Conservation (phyloP, 1,140 invertebrate species). For the Macrocentrus cingulum region DNA sequence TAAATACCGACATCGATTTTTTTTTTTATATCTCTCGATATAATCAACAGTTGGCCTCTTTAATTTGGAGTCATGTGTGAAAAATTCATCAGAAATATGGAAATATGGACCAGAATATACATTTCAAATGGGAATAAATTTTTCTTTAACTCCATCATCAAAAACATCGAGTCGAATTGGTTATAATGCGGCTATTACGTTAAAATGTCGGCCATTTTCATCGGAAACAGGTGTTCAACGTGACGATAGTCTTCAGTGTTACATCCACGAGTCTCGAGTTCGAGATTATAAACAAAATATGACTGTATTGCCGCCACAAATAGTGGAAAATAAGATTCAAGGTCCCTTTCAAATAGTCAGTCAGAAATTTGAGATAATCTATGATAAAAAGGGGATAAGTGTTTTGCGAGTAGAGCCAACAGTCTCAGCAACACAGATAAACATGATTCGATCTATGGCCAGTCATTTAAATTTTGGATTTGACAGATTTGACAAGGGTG, state of each 20-base stretch:
- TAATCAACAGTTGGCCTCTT: constrained; percentile 22
- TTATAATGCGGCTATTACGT: constrained; percentile 7
- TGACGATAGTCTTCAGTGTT: constrained; percentile 14
- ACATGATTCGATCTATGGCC: background rate
- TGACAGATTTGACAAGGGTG: constrained; percentile 16
- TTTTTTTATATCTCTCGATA: too few relatives aligned
- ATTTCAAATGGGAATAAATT: constrained; percentile 12
- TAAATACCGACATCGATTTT: background rate
- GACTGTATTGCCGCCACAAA: background rate
- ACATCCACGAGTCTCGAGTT: background rate
- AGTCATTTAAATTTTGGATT: constrained; percentile 19
- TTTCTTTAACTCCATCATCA: background rate
- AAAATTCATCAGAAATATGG: constrained; percentile 21
- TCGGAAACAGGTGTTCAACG: background rate
- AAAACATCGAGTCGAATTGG: background rate
- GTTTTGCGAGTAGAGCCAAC: background rate
- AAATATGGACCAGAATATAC: constrained; percentile 22
- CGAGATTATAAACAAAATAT: background rate
- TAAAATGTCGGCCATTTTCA: constrained; percentile 16
- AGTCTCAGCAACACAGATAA: background rate
- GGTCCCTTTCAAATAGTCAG: background rate
- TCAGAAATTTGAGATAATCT: constrained; percentile 19
- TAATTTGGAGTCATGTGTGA: constrained; percentile 5
- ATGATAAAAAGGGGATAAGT: constrained; percentile 12
- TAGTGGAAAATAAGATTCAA: background rate